These are phyloP conservation scores for Ypsolopha sequella DNA, from an alignment of 2,888 invertebrate species.

Conservation along the genomic window DNA sequence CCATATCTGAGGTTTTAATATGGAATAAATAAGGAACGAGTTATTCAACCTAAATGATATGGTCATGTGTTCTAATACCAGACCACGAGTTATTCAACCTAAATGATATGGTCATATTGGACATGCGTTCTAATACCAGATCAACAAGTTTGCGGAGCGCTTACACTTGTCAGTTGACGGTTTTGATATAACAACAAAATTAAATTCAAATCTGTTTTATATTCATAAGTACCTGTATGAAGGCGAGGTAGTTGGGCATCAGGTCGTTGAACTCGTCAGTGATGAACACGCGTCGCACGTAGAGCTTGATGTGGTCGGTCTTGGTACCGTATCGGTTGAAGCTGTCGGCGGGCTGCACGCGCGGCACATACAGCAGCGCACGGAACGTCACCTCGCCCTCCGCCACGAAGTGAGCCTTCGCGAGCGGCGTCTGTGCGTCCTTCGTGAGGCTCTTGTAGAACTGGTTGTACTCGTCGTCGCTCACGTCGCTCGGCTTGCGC, in stretches of 20 bases:
- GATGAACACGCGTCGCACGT: conserved; percentile 98
- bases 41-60: too few relatives aligned
- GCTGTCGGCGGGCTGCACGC: conserved; percentile 89
- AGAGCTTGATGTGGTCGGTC: conserved; percentile 95
- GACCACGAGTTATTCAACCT: too few relatives aligned
- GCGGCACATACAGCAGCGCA: conserved; percentile 94
- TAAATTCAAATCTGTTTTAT: too few relatives aligned
- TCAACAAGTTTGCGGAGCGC: too few relatives aligned
- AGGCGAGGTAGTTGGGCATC: conserved; percentile 97
- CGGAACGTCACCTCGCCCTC: conserved; percentile 99
- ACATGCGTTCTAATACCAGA: too few relatives aligned
- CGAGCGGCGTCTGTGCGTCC: conserved; percentile 85
- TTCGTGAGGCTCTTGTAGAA: conserved; percentile 97
- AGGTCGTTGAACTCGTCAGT: conserved; percentile 99
- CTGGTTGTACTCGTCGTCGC: conserved; percentile 90
- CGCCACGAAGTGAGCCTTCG: conserved; percentile 91
- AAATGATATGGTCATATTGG: too few relatives aligned
- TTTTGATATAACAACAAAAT: too few relatives aligned
- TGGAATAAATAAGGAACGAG: too few relatives aligned
- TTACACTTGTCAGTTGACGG: too few relatives aligned
- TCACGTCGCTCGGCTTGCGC: conserved; percentile 86
- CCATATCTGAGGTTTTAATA: too few relatives aligned
- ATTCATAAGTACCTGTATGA: conserved; percentile 78
- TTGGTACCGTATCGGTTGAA: conserved; percentile 97
- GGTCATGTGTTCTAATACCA: too few relatives aligned